Base-by-base conservation (phyloP, 2,888 invertebrate genomes). In the Troides helena region DNA sequence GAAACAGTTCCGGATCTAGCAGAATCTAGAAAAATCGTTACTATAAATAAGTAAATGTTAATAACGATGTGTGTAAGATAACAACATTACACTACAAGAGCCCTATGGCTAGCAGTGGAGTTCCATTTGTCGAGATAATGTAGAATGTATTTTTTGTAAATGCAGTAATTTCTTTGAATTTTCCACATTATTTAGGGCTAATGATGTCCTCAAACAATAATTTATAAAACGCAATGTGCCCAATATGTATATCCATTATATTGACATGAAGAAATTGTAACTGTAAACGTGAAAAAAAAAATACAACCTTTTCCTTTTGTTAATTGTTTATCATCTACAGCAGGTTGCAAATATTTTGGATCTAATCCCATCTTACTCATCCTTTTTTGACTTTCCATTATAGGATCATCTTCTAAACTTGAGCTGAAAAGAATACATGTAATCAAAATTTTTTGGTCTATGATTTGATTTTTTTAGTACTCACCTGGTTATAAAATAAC, bases 281-380 rank as follows among this genome's bases (percentile, higher is more conserved):
- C 3, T 14, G 46, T 46, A 53, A n/a, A 0, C 2, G 1, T 53
- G 8, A n/a, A 53, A 53, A 46, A 3, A 14, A 53, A 53, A 53
- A 53, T 53, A n/a, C 43, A 57, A 87, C 89, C 83, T 85, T 82
- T 87, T 36, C 68, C 4, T 65, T 72, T 75, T 62, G 66, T 69
- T 61, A 72, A 64, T 74, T 70, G 71, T 68, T 81, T 82, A 18
- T 84, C 85, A 57, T 76, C 83, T 62, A 78, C 74, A 7, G 86
- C 85, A 25, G 92, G 92, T 73, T 85, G 83, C 59, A 92, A 80
- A 79, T 92, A 92, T 76, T 88, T 92, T 0, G 90, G 89, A 80
- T 92, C 90, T 65, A 92, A 74, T 36, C 89, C 90, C 60, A 80
- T 73, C 80, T 81, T 88, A 53, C 61, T 75, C 46, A 65, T 74